phyloP scores from a whole-genome alignment of 2,888 invertebrate species.

The Noctua janthe region DNA sequence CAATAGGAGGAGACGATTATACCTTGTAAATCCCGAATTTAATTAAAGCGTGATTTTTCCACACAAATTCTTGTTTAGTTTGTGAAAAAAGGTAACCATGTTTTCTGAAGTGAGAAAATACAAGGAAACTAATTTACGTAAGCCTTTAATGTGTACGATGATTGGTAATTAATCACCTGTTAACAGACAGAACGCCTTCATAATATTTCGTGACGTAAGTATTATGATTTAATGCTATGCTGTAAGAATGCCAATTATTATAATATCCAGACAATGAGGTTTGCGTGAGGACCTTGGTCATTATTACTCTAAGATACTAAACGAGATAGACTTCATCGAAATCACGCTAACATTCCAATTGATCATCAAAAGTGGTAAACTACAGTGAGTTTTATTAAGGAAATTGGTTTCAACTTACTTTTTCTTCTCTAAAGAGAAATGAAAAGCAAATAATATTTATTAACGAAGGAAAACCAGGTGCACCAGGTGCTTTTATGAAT shows the following conservation, averaged over 20 bases:
- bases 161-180: slow-evolving; percentile 32
- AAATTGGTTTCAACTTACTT: neutral
- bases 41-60: too few relatives aligned
- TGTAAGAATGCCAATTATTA: slow-evolving; percentile 31
- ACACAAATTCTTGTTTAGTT: neutral
- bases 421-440: neutral
- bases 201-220: slow-evolving; percentile 33
- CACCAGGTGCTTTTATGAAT: too few relatives aligned
- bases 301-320: slow-evolving; percentile 4
- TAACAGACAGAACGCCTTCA: slow-evolving; percentile 21
- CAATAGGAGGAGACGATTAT: too few relatives aligned
- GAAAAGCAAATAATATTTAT: neutral
- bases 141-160: neutral
- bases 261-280: slow-evolving; percentile 16
- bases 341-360: neutral
- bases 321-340: slow-evolving; percentile 13
- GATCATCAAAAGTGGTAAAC: neutral
- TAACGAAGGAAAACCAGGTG: neutral
- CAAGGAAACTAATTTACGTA: slow-evolving; percentile 7
- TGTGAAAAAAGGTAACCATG: neutral
- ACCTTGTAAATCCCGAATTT: too few relatives aligned
- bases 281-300: slow-evolving; percentile 27
- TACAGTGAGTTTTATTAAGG: neutral
- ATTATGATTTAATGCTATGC: slow-evolving; percentile 33
- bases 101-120: neutral